Conservation (phyloP, 2,888 invertebrate genomes). For the Agrypnus murinus region DNA sequence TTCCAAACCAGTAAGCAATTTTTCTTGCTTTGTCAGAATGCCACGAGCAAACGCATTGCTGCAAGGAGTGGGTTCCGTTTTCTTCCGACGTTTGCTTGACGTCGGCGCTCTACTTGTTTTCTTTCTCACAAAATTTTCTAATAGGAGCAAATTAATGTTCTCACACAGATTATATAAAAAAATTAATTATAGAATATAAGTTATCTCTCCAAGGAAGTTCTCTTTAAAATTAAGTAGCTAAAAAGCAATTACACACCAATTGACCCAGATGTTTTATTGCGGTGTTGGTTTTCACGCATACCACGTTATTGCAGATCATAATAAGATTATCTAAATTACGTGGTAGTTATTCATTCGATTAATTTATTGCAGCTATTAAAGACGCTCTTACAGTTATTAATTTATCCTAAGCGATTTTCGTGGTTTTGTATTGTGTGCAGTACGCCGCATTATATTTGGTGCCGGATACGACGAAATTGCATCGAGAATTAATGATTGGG, state of each 20-base stretch:
- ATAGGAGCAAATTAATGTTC: neutral
- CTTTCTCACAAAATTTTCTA: neutral
- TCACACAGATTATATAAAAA: slow-evolving; percentile 15
- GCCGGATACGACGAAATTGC: no score
- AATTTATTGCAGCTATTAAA: slow-evolving; percentile 39
- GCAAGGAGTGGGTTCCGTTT: slow-evolving; percentile 39
- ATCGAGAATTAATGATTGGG: no score
- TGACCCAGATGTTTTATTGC: slow-evolving; percentile 40
- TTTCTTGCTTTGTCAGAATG: slow-evolving; percentile 48
- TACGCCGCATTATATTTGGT: no score
- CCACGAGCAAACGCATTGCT: slow-evolving; percentile 44
- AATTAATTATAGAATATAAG: slow-evolving; percentile 30
- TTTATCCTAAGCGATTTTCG: no score
- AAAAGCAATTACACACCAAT: slow-evolving; percentile 30
- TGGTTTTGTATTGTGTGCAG: no score
- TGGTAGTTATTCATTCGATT: slow-evolving; percentile 37
- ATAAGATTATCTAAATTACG: slow-evolving; percentile 43
- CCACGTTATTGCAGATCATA: slow-evolving; percentile 34
- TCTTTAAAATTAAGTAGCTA: slow-evolving; percentile 8
- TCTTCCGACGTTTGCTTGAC: slow-evolving; percentile 39
- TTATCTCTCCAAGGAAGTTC: slow-evolving; percentile 12
- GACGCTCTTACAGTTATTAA: slow-evolving; percentile 9
- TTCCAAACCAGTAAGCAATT: slow-evolving; percentile 47
- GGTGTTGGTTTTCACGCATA: slow-evolving; percentile 39
- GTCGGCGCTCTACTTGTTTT: slow-evolving; percentile 23